Base-by-base conservation (phyloP, 2,113 vertebrate species). In the Tauraco erythrolophus region DNA sequence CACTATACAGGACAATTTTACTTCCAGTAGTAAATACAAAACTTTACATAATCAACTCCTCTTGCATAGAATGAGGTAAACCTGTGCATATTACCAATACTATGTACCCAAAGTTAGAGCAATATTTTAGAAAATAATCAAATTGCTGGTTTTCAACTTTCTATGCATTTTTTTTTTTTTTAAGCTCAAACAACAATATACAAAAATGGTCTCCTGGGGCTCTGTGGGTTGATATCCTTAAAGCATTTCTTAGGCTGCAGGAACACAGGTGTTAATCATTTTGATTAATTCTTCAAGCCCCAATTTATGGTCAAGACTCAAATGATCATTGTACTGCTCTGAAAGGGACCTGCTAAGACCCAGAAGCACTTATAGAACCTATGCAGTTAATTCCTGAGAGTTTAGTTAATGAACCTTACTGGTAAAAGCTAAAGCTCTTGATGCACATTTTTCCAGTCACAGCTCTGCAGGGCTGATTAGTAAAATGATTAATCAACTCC, bases 341-440 rank as follows among this genome's bases (percentile, higher is more conserved):
- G 97, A 98, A 98, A 96, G 97, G 97, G 96, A 97, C 97, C 97
- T 98, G 96, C 97, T 92, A 96, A 98, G 95, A 98, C 97, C 98
- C 98, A 98, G 98, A 98, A 98, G 98, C 98, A 98, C 97, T 98
- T 98, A 98, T 28, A 98, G 96, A 99, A 98, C 98, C 98, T 95
- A 98, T 33, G 97, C 97, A 98, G 97, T 98, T 97, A 98, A 98
- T 99, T 99, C 99, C 99, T 99, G 99, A 99, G 99, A 99, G 98
- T 99, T 99, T 98, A 98, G 97, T 98, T 98, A 97, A 98, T 98
- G 98, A 99, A 99, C 99, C 99, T 99, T 98, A 99, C 98, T 99
- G 98, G 99, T 98, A 99, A 98, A 99, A 97, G 98, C 98, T 96
- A 97, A 98, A 97, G 97, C 97, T 96, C 98, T 98, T 98, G 95